Conservation (phyloP, 2,797 vertebrate genomes). For the Percopsis omiscomaycus region DNA sequence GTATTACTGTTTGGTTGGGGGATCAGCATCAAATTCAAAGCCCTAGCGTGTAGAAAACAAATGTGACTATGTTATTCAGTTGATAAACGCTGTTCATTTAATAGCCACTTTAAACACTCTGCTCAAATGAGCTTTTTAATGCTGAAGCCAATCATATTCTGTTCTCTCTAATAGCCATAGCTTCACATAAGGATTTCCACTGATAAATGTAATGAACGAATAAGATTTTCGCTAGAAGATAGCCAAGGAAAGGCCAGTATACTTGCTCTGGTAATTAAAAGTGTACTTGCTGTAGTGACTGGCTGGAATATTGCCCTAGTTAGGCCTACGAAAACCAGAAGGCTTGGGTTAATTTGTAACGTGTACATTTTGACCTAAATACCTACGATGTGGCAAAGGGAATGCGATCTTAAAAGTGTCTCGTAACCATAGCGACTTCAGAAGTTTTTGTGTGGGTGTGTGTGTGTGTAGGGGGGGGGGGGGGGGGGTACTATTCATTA, state of each 20-base stretch:
- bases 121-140: conserved; percentile 38
- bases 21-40: conserved; percentile 26
- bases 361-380: conserved; percentile 42
- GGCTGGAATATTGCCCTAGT: not conserved
- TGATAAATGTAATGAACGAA: not conserved
- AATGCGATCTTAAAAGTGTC: conserved; percentile 23
- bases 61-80: conserved; percentile 14
- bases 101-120: conserved; percentile 46
- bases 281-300: not conserved
- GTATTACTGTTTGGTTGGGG: conserved; percentile 20
- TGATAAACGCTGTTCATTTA: conserved; percentile 48
- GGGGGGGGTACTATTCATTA: conserved; percentile 1
- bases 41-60: conserved; percentile 18
- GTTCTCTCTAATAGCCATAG: conserved; percentile 10
- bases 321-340: not conserved
- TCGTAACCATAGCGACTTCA: conserved; percentile 53
- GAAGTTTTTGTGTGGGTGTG: conserved; percentile 24
- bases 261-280: not conserved
- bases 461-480: conserved; percentile 27
- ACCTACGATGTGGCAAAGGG: conserved; percentile 33
- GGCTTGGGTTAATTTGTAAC: conserved; percentile 17
- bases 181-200: conserved; percentile 20
- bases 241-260: not conserved
- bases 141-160: conserved; percentile 25
- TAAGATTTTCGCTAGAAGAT: no score